These are phyloP conservation scores for Diaphora mendica DNA, from an alignment of 2,888 invertebrate species.

Conservation along the genomic window DNA sequence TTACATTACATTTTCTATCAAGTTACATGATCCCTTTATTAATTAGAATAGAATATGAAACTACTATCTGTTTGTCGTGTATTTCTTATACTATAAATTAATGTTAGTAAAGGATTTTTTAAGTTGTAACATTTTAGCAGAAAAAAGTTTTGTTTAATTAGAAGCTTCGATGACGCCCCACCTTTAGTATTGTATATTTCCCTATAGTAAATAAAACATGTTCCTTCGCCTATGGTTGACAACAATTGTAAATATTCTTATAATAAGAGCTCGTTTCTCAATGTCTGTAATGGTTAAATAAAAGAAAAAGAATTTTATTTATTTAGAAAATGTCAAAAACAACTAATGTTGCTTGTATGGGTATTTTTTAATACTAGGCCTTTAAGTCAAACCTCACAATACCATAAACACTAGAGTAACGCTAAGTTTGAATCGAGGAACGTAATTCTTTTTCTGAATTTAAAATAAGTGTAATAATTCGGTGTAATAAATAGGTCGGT, in stretches of 20 bases:
- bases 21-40: not conserved
- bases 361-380: not conserved
- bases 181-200: slow-evolving; percentile 58
- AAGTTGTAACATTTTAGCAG: slow-evolving; percentile 1
- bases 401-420: not conserved
- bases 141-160: not conserved
- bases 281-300: not conserved
- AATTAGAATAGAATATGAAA: not conserved
- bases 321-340: not conserved
- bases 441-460: not conserved
- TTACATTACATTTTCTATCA: not conserved
- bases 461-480: not conserved
- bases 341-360: not conserved
- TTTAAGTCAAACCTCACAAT: not conserved
- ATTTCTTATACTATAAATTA: not conserved
- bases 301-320: not conserved
- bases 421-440: not conserved
- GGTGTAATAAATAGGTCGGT: too few species aligned
- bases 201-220: slow-evolving; percentile 55
- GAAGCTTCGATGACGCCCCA: slow-evolving; percentile 13
- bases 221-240: slow-evolving; percentile 44
- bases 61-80: not conserved
- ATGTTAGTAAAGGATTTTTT: not conserved
- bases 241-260: slow-evolving; percentile 51
- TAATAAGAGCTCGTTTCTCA: slow-evolving; percentile 25